Evolutionary conservation across 2,888 invertebrate species (phyloP).

Genomic region (Yponomeuta cagnagella): DNA sequence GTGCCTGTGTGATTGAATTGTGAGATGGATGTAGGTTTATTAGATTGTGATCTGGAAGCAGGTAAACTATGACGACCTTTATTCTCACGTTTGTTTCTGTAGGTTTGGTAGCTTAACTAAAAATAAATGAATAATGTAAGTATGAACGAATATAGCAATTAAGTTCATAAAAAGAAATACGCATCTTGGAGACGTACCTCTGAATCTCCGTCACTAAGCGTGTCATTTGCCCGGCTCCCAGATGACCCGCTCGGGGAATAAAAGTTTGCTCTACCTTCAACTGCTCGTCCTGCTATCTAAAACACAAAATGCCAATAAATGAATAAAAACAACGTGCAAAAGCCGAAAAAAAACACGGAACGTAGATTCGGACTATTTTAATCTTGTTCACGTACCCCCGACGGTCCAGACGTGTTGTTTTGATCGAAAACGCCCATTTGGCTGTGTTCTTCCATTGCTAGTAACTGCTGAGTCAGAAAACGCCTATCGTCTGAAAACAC

Average conservation of each 20-base stretch:
- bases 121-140: background rate
- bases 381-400: background rate
- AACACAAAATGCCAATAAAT: background rate
- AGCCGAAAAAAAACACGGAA: background rate
- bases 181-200: background rate
- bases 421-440: background rate
- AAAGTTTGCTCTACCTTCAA: background rate
- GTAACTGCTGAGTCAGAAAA: constrained; percentile 3
- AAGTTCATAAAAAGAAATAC: too few species aligned
- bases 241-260: constrained; percentile 2
- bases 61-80: background rate
- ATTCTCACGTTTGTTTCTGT: background rate
- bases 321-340: background rate
- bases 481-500: constrained; percentile 8
- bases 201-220: constrained; percentile 5
- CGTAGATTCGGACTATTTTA: background rate
- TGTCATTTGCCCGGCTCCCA: constrained; percentile 1
- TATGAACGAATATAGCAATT: background rate
- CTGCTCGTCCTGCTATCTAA: background rate
- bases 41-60: background rate
- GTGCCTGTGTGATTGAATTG: background rate
- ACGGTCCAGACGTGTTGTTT: background rate
- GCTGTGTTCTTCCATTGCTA: constrained; percentile 10
- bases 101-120: background rate
- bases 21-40: background rate